Evolutionary conservation across 2,888 invertebrate species (phyloP).

Genomic region (Philereme transversata): DNA sequence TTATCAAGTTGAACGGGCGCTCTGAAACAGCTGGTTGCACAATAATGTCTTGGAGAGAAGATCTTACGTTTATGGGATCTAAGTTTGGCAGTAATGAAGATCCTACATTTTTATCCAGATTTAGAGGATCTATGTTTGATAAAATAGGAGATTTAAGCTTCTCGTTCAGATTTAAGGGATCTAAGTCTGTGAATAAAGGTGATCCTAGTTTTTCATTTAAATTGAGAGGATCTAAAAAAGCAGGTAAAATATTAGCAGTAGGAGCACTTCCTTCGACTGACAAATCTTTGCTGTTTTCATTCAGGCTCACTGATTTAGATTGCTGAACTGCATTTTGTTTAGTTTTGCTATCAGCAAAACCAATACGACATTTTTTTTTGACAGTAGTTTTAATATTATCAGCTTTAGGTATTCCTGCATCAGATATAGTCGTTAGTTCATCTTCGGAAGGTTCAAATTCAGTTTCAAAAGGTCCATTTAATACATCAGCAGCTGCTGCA

Average conservation of each 20-base stretch:
- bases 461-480: constrained; percentile 1
- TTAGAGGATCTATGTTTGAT: constrained; percentile 24
- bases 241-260: constrained; percentile 39
- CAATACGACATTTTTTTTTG: constrained; percentile 20
- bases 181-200: constrained; percentile 6
- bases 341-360: constrained; percentile 10
- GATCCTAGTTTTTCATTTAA: constrained; percentile 26
- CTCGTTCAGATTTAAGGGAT: constrained; percentile 16
- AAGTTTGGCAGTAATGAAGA: constrained; percentile 16
- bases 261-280: constrained; percentile 55
- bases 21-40: constrained; percentile 8
- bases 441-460: constrained; percentile 1
- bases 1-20: constrained; percentile 27
- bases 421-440: constrained; percentile 2
- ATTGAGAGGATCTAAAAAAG: constrained; percentile 26
- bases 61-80: constrained; percentile 18
- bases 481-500: constrained; percentile 4
- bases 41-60: constrained; percentile 21
- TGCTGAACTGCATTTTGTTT: constrained; percentile 1
- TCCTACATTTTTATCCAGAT: constrained; percentile 10
- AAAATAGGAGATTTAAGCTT: constrained; percentile 17
- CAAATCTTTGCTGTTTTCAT: constrained; percentile 45
- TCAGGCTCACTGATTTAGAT: constrained; percentile 15
- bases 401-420: background rate
- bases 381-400: background rate